Base-by-base conservation (phyloP, 2,797 vertebrate species). In the Salmo trutta region DNA sequence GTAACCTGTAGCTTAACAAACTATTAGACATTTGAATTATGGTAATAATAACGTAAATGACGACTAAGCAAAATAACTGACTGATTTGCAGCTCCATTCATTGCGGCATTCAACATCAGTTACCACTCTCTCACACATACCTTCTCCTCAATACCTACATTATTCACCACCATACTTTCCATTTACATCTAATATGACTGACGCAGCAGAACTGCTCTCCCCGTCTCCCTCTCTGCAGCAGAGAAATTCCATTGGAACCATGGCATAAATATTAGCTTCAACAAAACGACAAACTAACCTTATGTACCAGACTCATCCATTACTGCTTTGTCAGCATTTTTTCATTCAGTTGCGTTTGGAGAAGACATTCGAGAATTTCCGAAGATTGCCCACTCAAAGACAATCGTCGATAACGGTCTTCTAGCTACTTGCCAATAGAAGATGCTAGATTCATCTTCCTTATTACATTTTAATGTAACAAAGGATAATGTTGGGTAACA, bases 211-310 rank as follows among this genome's bases (percentile, higher is more conserved):
- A 82, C 41, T 47, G 41, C 41, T 47, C 12, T 47, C 76, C 79
- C 75, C 76, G 12, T 47, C 41, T 47, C 66, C 72, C 29, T 62
- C 75, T 75, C 75, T 77, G 75, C 76, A 76, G 81, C 10, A 76
- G 81, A 87, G 82, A 85, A 86, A 90, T 86, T 79, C 79, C 71
- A 82, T 70, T 71, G 53, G 81, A 87, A 87, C 84, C 75, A 86
- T 64, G 59, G 59, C 2, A 87, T 83, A 85, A 86, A 89, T 85
- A 83, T 69, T 70, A 52, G 81, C 3, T 47, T 47, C 41, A 12
- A 47, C 41, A 47, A 47, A 47, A 47, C 2, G 0, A 47, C 10
- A 47, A 47, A 14, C 41, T 47, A 47, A 47, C 41, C 41, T 47
- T 12, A 47, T 47, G 41, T 47, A 47, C 41, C 2, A 47, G 41